Evolutionary conservation across 2,888 invertebrate species (phyloP), one percentile per base, ranked within the genome.

Genomic region (Andrena minutula): DNA sequence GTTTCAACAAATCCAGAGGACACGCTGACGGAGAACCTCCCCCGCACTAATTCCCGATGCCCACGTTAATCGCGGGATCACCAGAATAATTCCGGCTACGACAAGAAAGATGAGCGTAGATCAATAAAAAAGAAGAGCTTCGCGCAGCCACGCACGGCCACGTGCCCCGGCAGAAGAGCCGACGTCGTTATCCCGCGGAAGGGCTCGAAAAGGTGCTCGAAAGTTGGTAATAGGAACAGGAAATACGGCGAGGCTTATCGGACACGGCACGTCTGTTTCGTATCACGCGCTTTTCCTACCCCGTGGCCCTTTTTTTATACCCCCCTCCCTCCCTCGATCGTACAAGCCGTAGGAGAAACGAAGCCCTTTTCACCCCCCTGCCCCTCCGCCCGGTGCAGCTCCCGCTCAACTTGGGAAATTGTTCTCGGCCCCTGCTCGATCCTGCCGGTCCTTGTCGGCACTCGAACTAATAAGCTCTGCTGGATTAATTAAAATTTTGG

Each of bases 401-500:
- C 69, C 53, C 69, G 69, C 68, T 77, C 87, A 82, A 85, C 84
- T 84, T 83, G 79, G 56, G 82, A 87, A 79, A 86, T 87, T 86
- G 79, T 81, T 84, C 86, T 83, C 81, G 68, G 73, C 82, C 83
- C 82, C 82, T 70, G 69, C 83, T 77, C 84, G 74, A 83, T 83
- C 61, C 79, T 58, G 63, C 70, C 77, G 77, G 85, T 89, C 89
- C 89, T 88, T 85, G 84, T 82, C 84, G 86, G 86, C 86, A 86
- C 86, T 86, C 86, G 77, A 86, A 86, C 88, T 90, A 90, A 90
- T 89, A 90, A 90, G 89, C 90, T 87, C 89, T 89, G 23, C 89
- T 72, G 89, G 89, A 90, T 89, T 90, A 90, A 90, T 90, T 90
- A 90, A 89, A 90, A 90, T 89, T 89, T 89, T 85, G 86, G 79